Base-by-base conservation (phyloP, 64 coral and sea anemone genomes). In the Acropora yongei region DNA sequence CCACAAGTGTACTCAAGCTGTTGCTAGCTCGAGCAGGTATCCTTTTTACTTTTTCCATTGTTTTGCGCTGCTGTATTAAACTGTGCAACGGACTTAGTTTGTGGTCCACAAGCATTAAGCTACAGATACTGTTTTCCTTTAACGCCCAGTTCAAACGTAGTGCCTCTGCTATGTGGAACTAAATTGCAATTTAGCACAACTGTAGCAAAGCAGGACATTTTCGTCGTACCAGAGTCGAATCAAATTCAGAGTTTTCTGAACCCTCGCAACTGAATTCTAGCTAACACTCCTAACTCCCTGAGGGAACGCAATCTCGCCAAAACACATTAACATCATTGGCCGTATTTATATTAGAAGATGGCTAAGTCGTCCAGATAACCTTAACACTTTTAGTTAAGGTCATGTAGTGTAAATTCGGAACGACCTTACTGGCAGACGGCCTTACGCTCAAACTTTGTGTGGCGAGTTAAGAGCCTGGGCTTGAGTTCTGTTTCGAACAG, bases 81-180 rank as follows among this genome's bases (percentile, higher is more conserved):
- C 60, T 63, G 60, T 63, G 60, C 60, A 63, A 63, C 8, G 60
- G 8, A 63, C 60, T 12, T 63, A 63, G 60, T 63, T 63, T 13
- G 60, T 63, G 60, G 60, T 63, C 60, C 60, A 63, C 11, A 63
- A 63, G 60, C 60, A 63, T 63, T 63, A 63, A 12, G 60, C 60
- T 63, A 63, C 60, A 63, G 16, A 63, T 63, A 63, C 60, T 63
- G 10, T 63, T 63, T 63, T 8, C 60, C 60, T 63, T 55, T 53
- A 61, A 44, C 41, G 73, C 77, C 77, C 49, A 79, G 77, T 79
- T 80, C 79, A 81, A 55, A 81, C 79, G 30, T 81, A 51, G 79
- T 81, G 79, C 79, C 63, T 81, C 79, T 81, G 79, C 79, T 39
- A 55, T 81, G 79, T 55, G 51, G 51, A 81, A 81, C 53, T 81